phyloP scores from a whole-genome alignment of 2,797 vertebrate species.

The Pipistrellus kuhlii region DNA sequence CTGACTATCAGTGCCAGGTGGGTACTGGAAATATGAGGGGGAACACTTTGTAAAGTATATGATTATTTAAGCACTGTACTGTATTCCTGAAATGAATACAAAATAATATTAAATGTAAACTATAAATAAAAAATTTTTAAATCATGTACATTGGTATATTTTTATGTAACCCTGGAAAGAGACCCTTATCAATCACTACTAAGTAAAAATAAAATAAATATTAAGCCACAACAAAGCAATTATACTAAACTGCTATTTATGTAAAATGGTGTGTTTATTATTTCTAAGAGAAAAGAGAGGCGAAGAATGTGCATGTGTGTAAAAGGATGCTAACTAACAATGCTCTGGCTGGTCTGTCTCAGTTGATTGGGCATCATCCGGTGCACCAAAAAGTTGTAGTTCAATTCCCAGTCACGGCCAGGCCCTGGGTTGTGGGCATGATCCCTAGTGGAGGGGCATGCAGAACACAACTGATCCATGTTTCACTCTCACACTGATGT shows the following conservation, averaged over 20 bases:
- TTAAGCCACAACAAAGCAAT: not conserved
- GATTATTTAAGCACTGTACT: not conserved
- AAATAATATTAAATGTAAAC: not conserved
- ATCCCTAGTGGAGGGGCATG: not conserved
- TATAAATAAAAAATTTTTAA: not conserved
- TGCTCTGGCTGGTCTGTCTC: not conserved
- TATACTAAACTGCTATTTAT: not conserved
- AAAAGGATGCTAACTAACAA: not conserved
- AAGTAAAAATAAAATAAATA: not conserved
- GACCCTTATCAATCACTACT: not conserved
- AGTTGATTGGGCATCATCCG: not conserved
- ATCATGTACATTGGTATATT: not conserved
- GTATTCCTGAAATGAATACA: not conserved
- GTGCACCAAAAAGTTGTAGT: not conserved
- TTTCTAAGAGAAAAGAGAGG: not conserved
- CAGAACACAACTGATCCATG: not conserved
- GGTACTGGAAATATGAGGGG: not conserved
- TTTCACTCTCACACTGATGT: not conserved
- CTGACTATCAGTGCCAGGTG: not conserved
- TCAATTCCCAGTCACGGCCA: not conserved
- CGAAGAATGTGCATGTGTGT: not conserved
- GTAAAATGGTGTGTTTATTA: not conserved
- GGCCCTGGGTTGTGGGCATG: not conserved
- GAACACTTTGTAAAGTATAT: not conserved
- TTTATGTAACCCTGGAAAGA: constrained; percentile 15